These are phyloP conservation scores for Gopherus evgoodei DNA, from an alignment of 2,113 vertebrate species.

Conservation along the genomic window DNA sequence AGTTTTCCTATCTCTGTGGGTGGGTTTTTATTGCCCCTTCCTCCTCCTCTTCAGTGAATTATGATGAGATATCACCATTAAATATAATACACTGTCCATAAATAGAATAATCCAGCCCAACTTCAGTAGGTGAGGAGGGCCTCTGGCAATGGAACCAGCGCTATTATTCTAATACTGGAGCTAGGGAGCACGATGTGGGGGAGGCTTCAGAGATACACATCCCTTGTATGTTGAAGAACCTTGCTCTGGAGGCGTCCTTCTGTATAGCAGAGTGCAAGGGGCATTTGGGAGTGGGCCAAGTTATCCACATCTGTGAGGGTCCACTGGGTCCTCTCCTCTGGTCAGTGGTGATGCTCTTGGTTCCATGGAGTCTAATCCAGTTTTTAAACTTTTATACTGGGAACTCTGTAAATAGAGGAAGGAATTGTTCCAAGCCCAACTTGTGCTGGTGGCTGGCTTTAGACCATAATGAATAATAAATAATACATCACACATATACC, in stretches of 20 bases:
- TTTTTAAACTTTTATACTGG: neutral
- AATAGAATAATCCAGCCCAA: neutral
- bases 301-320: neutral
- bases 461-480: neutral
- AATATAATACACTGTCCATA: neutral
- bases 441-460: neutral
- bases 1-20: neutral
- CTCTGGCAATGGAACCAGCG: neutral
- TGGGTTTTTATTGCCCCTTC: neutral
- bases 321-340: neutral
- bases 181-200: neutral
- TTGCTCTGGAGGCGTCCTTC: neutral
- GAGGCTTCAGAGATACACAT: neutral
- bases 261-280: neutral
- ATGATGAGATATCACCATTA: neutral
- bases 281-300: neutral
- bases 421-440: accelerated
- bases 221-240: neutral
- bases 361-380: neutral
- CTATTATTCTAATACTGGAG: neutral
- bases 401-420: neutral
- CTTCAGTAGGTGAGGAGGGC: neutral
- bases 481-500: neutral
- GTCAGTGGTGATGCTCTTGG: neutral
- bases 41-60: neutral